Evolutionary conservation across 2,113 vertebrate species (phyloP), one percentile per base, ranked within the genome.

Genomic region (Albula glossodonta): DNA sequence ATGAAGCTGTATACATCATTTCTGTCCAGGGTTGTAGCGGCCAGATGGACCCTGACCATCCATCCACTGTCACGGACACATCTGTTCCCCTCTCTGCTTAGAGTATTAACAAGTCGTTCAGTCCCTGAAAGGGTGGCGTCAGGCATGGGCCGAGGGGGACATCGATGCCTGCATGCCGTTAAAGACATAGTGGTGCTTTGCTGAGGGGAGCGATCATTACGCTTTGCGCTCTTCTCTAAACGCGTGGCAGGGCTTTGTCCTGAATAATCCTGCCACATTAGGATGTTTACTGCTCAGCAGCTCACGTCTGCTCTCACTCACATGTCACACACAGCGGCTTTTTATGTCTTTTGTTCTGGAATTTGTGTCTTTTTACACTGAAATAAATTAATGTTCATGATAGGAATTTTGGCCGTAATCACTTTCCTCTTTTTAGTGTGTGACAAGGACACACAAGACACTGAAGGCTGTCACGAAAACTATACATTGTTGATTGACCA

Each of bases 1-100:
- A 99, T 99, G 98, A 99, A 99, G 98, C 98, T 98, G 98, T 99
- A 98, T 97, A 98, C 98, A 99, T 99, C 98, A 99, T 98, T 97
- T 97, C 97, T 99, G 98, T 98, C 97, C 96, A 96, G 96, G 97
- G 97, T 96, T 97, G 97, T 96, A 96, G 96, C 97, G 97, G 97
- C 98, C 98, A 99, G 98, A 99, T 98, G 98, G 98, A 99, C 97
- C 97, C 97, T 98, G 97, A 98, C 97, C 97, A 99, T 99, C 98
- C 97, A 99, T 99, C 97, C 97, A 96, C 97, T 98, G 98, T 98
- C 98, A 98, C 97, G 97, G 98, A 97, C 97, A 96, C 98, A 99
- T 99, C 98, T 99, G 98, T 97, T 99, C 97, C 96, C 95, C 95
- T 96, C 97, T 97, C 97, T 98, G 97, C 97, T 97, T 95, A 96